These are phyloP conservation scores for Mellivora capensis DNA, from an alignment of 2,113 vertebrate genomes.

Conservation along the genomic window DNA sequence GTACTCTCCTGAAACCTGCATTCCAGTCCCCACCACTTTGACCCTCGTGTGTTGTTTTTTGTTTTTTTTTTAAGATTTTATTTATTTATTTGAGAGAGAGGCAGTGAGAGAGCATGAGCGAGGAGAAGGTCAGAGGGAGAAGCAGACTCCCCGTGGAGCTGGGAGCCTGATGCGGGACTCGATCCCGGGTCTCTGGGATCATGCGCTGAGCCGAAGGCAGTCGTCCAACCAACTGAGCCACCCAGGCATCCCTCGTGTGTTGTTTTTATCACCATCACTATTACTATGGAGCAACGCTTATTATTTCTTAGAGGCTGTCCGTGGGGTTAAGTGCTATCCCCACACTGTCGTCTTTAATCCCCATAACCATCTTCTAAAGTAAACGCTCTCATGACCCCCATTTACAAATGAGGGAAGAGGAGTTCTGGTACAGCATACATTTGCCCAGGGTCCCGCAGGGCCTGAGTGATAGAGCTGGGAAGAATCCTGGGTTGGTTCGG, in stretches of 20 bases:
- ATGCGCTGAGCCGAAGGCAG: too few relatives aligned
- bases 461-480: neutral
- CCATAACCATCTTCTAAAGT: neutral
- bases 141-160: too few relatives aligned
- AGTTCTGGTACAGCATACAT: neutral
- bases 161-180: too few relatives aligned
- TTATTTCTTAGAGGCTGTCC: neutral
- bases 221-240: too few relatives aligned
- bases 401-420: neutral
- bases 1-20: neutral
- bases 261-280: neutral
- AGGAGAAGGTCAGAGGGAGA: too few relatives aligned
- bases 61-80: too few relatives aligned
- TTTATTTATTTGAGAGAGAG: too few relatives aligned
- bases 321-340: neutral
- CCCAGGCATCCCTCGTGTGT: rapidly evolving
- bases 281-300: neutral
- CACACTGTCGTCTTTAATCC: neutral
- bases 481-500: neutral
- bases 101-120: too few relatives aligned
- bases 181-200: too few relatives aligned
- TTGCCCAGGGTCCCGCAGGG: neutral
- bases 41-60: neutral
- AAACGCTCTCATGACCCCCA: neutral
- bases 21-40: neutral